phyloP scores from a whole-genome alignment of 2,888 invertebrate species.

The Cheilosia urbana region DNA sequence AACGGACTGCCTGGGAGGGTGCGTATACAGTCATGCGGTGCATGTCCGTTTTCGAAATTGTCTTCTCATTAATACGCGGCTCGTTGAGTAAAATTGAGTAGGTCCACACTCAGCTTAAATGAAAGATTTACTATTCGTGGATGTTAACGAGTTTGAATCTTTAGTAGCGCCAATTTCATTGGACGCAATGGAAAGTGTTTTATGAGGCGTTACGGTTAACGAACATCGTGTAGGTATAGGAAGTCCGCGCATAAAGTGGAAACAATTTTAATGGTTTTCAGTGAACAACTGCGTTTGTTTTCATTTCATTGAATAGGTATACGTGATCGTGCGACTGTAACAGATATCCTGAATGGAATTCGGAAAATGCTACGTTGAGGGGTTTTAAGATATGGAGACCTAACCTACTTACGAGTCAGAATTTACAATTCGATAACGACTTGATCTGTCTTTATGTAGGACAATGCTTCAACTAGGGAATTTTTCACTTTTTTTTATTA shows the following conservation, averaged over 20 bases:
- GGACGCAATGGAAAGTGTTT: not conserved
- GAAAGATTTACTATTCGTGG: conserved; percentile 41
- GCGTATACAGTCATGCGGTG: conserved; percentile 6
- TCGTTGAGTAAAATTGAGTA: conserved; percentile 43
- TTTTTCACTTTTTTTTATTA: too few species aligned
- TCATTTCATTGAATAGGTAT: conserved; percentile 8
- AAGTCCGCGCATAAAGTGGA: conserved; percentile 1
- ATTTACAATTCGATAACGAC: too few species aligned
- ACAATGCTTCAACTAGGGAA: too few species aligned
- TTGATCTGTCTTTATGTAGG: too few species aligned
- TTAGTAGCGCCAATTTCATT: conserved; percentile 1
- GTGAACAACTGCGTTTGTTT: not conserved
- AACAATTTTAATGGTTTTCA: conserved; percentile 29
- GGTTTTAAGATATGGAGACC: not conserved
- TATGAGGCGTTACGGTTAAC: not conserved
- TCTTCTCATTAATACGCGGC: conserved; percentile 34
- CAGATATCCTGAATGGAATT: conserved; percentile 25
- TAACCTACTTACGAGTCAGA: too few species aligned
- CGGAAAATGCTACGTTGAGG: conserved; percentile 13
- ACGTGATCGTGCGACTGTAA: conserved; percentile 1
- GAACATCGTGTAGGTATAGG: not conserved
- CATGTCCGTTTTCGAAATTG: conserved; percentile 29
- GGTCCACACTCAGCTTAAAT: conserved; percentile 39
- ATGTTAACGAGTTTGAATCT: conserved; percentile 48
- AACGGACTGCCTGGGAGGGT: not conserved